Conservation (phyloP, 2,113 vertebrate species). For the Myanophis thanlyinensis region DNA sequence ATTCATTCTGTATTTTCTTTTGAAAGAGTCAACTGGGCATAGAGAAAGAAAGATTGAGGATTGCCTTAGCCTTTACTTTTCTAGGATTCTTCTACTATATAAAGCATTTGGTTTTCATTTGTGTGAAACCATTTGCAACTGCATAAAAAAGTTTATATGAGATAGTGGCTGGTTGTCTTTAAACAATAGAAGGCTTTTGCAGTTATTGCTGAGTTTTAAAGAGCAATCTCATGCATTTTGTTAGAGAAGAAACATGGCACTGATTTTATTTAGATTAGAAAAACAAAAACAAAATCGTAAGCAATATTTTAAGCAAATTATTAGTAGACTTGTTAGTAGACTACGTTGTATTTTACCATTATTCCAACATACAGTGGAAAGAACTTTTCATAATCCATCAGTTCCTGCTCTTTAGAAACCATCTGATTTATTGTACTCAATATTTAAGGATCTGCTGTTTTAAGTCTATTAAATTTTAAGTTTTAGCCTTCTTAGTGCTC, state of each 20-base stretch:
- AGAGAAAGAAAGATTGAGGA: constrained; percentile 28
- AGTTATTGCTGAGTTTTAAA: constrained; percentile 68
- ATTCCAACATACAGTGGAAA: constrained; percentile 25
- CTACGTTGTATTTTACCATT: constrained; percentile 13
- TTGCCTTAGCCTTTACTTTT: constrained; percentile 21
- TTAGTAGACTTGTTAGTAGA: not conserved
- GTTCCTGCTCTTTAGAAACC: not conserved
- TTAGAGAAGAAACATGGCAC: constrained; percentile 34
- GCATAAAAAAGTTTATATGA: constrained; percentile 71
- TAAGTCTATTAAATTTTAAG: too few relatives aligned
- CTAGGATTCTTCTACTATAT: constrained; percentile 4
- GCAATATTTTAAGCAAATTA: constrained; percentile 16
- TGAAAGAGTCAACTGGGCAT: constrained; percentile 41
- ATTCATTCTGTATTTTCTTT: constrained; percentile 35
- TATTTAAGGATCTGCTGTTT: not conserved
- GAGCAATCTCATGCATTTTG: constrained; percentile 42
- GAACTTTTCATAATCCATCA: not conserved
- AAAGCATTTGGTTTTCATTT: constrained; percentile 72
- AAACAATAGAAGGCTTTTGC: constrained; percentile 59
- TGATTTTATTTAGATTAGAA: constrained; percentile 38
- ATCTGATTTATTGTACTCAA: not conserved
- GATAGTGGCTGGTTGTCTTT: constrained; percentile 67
- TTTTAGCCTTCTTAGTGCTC: not conserved
- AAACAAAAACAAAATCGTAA: constrained; percentile 27
- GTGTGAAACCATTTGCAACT: constrained; percentile 65